Evolutionary conservation across 2,888 invertebrate genomes (phyloP).

Genomic region (Tromatobia lineatoria): DNA sequence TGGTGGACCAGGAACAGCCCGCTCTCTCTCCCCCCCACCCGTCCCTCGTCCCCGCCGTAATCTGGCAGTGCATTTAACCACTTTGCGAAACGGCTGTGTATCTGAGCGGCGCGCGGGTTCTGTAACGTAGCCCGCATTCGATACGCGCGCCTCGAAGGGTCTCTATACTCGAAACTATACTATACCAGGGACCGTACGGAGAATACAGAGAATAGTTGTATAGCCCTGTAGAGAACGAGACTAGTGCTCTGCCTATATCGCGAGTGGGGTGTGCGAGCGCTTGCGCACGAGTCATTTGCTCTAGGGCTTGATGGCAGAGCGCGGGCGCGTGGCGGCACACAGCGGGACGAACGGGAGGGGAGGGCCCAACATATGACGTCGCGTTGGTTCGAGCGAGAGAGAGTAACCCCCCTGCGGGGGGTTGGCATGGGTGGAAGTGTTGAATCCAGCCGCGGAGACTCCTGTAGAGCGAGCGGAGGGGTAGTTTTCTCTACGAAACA

Average conservation of each 20-base stretch:
- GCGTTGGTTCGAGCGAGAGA: conserved; percentile 57
- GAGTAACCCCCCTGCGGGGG: conserved; percentile 2
- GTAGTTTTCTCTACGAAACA: conserved; percentile 41
- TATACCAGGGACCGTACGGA: conserved; percentile 19
- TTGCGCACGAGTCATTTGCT: conserved; percentile 43
- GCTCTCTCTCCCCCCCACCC: background rate
- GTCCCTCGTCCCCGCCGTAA: conserved; percentile 73
- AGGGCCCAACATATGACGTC: conserved; percentile 54
- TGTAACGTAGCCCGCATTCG: conserved; percentile 83
- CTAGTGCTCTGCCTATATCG: conserved; percentile 15
- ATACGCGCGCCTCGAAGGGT: conserved; percentile 76
- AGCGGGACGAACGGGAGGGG: conserved; percentile 63
- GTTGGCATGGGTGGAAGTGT: conserved; percentile 15
- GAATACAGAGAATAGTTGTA: conserved; percentile 41
- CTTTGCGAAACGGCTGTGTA: conserved; percentile 83
- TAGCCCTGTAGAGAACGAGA: conserved; percentile 14
- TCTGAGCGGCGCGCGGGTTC: conserved; percentile 69
- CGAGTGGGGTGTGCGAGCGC: conserved; percentile 71
- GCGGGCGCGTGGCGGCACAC: conserved; percentile 69
- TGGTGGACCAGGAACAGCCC: conserved; percentile 34
- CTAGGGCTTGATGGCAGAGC: conserved; percentile 64
- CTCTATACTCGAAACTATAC: conserved; percentile 38
- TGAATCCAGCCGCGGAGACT: conserved; percentile 58
- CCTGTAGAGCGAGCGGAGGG: conserved; percentile 57
- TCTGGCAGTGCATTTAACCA: conserved; percentile 85